These are phyloP conservation scores for Hippopotamyrus pictus DNA, from an alignment of 2,797 vertebrate species.

Conservation along the genomic window DNA sequence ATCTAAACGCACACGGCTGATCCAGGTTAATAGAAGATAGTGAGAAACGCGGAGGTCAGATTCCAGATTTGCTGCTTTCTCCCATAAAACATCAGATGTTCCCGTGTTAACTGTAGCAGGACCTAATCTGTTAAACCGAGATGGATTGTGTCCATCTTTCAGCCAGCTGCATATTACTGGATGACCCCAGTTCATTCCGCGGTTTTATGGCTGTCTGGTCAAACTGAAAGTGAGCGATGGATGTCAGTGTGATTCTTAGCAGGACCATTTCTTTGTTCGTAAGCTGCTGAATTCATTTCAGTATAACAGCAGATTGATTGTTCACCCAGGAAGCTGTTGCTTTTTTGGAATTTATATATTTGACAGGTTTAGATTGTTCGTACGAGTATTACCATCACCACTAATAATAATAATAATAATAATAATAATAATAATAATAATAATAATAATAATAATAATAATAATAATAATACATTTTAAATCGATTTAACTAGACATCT, in stretches of 20 bases:
- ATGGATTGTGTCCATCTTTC: neutral
- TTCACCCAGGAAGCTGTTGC: neutral
- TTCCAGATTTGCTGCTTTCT: constrained; percentile 1
- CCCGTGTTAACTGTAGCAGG: neutral
- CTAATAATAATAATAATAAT: neutral
- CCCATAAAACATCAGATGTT: neutral
- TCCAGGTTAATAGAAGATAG: constrained; percentile 14
- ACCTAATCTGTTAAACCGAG: constrained; percentile 3
- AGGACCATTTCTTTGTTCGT: neutral
- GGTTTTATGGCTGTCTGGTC: neutral
- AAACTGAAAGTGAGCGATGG: neutral
- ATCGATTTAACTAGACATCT: neutral
- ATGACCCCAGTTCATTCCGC: neutral
- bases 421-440: neutral
- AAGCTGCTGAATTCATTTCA: neutral
- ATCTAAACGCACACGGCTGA: constrained; percentile 10
- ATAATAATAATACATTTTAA: neutral
- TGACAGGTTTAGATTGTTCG: neutral
- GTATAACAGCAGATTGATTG: neutral
- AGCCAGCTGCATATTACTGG: neutral
- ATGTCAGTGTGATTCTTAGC: neutral
- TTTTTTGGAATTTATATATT: neutral
- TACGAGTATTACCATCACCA: neutral
- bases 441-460: neutral
- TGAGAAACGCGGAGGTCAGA: neutral